Base-by-base conservation (phyloP, 2,888 invertebrate species). In the Scaptodrosophila latifasciaeformis region DNA sequence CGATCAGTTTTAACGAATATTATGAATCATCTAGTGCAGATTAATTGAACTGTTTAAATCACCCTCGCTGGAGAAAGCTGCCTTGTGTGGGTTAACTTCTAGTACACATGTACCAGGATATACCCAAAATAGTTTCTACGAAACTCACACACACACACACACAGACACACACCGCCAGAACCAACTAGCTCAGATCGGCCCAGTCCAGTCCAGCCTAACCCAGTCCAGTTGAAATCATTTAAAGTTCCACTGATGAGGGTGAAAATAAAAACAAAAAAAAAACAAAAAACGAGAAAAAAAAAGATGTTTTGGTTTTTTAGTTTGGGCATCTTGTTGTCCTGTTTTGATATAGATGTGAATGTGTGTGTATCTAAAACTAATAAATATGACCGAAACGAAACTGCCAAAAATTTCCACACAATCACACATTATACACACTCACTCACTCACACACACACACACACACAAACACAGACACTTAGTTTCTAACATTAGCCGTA, bases 331-430 rank as follows among this genome's bases (percentile, higher is more conserved):
- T 75, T 70, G 60, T 67, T 82, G 72, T 76, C 70, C 70, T 80
- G 70, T 70, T 79, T 81, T 74, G 67, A 75, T 76, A 48, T 43
- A 17, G 15, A 15, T 50, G 34, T 43, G 39, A 19, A 17, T 43
- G 19, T 47, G 29, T 51, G 12, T 75, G 70, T 69, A 75, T 81
- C 81, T 59, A 61, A 65, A 83, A 82, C 82, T 82, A 82, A 83
- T 82, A 82, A 82, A 83, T 83, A 82, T 82, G 80, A 82, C 81
- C 82, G 67, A 82, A 83, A 82, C 82, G 81, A 79, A 83, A 80
- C 83, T 77, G 82, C 83, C 82, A 80, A 81, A 80, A 76, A 71
- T 71, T 74, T 77, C 66, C 70, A 77, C 70, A 77, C 68, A 82
- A 69, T 71, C 78, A 71, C 66, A 81, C 72, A 78, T 69, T 65